Evolutionary conservation across 2,113 vertebrate genomes (phyloP), one percentile per base, ranked within the genome.

Genomic region (Brevimyrus niger): DNA sequence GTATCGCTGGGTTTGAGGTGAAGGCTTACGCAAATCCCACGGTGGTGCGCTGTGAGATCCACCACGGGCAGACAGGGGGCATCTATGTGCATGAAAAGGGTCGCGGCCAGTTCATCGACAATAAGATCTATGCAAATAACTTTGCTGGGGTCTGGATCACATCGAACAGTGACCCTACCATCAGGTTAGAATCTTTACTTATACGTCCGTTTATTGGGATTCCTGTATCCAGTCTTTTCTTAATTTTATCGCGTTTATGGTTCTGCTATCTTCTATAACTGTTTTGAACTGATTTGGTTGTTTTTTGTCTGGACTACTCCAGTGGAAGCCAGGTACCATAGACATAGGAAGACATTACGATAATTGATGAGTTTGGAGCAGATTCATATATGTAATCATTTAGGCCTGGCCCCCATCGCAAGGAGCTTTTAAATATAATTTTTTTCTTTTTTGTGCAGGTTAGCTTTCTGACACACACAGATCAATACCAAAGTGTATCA

Each of bases 91-190:
- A 99, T 38, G 98, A 99, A 94, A 99, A 99, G 96, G 98, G 98
- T 92, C 96, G 98, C 80, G 98, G 98, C 91, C 98, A 99, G 93
- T 99, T 99, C 95, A 97, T 99, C 92, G 98, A 99, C 95, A 99
- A 99, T 94, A 99, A 99, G 96, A 99, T 99, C 96, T 99, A 99
- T 97, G 98, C 98, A 95, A 99, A 99, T 95, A 99, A 99, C 93
- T 99, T 99, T 96, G 98, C 98, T 90, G 98, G 98, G 86, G 98
- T 99, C 93, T 99, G 98, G 98, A 99, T 99, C 95, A 99, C 98
- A 91, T 99, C 98, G 82, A 99, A 99, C 94, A 99, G 98, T 90
- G 98, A 99, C 94, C 98, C 98, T 50, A 99, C 98, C 93, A 99
- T 99, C 97, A 97, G 98, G 98, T 99, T 93, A 90, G 90, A 44